A percentile compares a stretch with the other conserved stretches of the same genome.
These are phyloP conservation scores for Pseudoatta argentina DNA, from an alignment of 1,140 invertebrate genomes.

Conservation along the genomic window DNA sequence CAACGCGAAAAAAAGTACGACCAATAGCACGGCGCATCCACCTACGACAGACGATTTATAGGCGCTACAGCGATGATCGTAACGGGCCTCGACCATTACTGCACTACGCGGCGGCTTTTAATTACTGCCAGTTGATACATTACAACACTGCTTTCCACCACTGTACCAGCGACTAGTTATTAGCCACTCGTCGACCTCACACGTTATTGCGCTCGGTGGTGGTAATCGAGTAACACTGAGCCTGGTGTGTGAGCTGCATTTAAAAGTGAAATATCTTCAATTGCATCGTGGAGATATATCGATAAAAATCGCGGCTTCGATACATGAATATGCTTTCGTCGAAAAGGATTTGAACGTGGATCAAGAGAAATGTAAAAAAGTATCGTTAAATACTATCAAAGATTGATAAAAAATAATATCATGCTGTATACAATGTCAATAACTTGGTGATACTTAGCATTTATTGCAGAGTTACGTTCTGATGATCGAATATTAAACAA, in stretches of 20 bases:
- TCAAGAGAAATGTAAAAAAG: not conserved
- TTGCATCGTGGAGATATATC: not conserved
- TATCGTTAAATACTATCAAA: not conserved
- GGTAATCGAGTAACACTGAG: conserved; percentile 47
- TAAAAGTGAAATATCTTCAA: conserved; percentile 58
- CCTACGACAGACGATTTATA: conserved; percentile 67
- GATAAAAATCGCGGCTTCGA: conserved; percentile 11
- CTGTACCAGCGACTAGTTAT: conserved; percentile 64
- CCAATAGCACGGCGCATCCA: conserved; percentile 43
- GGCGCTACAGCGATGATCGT: conserved; percentile 67
- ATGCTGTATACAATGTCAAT: not conserved
- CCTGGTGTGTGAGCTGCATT: not conserved
- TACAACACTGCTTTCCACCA: conserved; percentile 62
- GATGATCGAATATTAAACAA: too few relatives aligned
- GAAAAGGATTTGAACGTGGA: not conserved
- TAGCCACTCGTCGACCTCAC: conserved; percentile 67
- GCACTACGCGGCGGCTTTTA: conserved; percentile 72
- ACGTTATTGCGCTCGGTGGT: conserved; percentile 62
- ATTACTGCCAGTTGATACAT: conserved; percentile 75
- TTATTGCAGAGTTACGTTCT: not conserved
- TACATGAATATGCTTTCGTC: not conserved
- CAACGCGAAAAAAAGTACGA: conserved; percentile 5
- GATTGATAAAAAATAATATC: not conserved
- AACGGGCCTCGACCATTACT: conserved; percentile 69
- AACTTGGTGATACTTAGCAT: not conserved